Evolutionary conservation across 2,797 vertebrate genomes (phyloP).

Genomic region (Eurystomus glaucurus): DNA sequence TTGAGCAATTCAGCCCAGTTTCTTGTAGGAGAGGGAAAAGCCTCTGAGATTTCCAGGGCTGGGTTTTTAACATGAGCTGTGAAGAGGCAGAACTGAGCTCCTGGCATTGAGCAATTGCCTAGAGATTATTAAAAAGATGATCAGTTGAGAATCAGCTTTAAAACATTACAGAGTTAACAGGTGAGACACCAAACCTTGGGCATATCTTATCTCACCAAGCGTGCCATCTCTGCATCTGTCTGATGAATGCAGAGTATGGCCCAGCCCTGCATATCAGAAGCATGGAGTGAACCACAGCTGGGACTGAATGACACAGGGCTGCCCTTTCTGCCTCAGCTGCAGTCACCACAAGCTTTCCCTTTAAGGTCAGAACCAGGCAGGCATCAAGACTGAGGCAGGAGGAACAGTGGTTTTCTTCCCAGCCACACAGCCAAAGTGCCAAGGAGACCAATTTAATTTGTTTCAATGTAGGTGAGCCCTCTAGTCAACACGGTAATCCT

Average conservation of each 20-base stretch:
- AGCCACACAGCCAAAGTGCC: not conserved
- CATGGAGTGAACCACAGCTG: rapidly evolving
- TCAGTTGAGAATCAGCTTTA: not conserved
- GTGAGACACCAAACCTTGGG: not conserved
- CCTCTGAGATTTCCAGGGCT: not conserved
- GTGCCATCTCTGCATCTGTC: rapidly evolving
- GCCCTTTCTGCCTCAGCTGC: not conserved
- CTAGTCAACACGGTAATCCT: not conserved
- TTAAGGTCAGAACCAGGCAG: not conserved
- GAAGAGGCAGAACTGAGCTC: not conserved
- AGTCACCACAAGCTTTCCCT: not conserved
- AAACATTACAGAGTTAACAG: not conserved
- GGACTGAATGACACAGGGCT: rapidly evolving
- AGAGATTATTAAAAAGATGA: not conserved
- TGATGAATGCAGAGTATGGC: rapidly evolving
- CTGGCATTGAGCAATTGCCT: not conserved
- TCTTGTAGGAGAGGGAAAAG: not conserved
- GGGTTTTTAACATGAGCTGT: not conserved
- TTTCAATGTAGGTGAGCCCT: not conserved
- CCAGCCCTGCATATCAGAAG: rapidly evolving
- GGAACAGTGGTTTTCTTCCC: not conserved
- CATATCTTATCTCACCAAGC: not conserved
- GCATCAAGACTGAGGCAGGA: not conserved
- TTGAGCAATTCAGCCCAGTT: rapidly evolving
- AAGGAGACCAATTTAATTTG: not conserved